Conservation (phyloP, 2,888 invertebrate species). For the Charanyca ferruginea region DNA sequence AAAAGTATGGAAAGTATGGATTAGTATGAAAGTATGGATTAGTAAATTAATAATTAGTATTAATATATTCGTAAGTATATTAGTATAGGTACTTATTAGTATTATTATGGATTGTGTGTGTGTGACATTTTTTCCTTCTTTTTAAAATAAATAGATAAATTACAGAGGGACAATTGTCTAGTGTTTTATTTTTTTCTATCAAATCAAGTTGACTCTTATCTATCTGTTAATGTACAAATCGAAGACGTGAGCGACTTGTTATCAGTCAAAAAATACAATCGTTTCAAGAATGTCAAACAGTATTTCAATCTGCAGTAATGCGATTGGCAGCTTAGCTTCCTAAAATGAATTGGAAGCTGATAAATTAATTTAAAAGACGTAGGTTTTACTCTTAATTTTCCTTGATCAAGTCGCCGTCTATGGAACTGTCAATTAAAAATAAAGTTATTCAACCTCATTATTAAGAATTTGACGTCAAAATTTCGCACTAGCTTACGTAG, state of each 20-base stretch:
- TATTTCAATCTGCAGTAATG: too few relatives aligned
- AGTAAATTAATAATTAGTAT: too few relatives aligned
- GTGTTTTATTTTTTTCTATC: not conserved
- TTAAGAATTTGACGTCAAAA: slow-evolving; percentile 3
- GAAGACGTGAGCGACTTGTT: too few relatives aligned
- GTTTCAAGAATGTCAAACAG: too few relatives aligned
- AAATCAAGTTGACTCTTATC: slow-evolving; percentile 20
- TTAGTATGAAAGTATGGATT: too few relatives aligned
- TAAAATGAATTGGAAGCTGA: not conserved
- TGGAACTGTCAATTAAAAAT: too few relatives aligned
- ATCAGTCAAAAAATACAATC: too few relatives aligned
- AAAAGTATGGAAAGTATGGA: too few relatives aligned
- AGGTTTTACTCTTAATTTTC: slow-evolving; percentile 1
- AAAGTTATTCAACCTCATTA: too few relatives aligned
- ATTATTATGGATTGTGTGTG: too few relatives aligned
- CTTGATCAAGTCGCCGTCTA: not conserved
- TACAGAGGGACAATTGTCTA: not conserved
- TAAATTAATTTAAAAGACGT: not conserved
- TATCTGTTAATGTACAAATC: slow-evolving; percentile 47
- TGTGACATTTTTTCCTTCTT: not conserved
- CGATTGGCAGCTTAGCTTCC: not conserved
- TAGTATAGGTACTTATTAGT: too few relatives aligned
- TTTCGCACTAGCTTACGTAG: not conserved
- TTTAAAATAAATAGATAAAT: slow-evolving; percentile 21
- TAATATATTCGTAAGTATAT: too few relatives aligned